Evolutionary conservation across 2,797 vertebrate species (phyloP).

Genomic region (Phataginus tetradactyla): DNA sequence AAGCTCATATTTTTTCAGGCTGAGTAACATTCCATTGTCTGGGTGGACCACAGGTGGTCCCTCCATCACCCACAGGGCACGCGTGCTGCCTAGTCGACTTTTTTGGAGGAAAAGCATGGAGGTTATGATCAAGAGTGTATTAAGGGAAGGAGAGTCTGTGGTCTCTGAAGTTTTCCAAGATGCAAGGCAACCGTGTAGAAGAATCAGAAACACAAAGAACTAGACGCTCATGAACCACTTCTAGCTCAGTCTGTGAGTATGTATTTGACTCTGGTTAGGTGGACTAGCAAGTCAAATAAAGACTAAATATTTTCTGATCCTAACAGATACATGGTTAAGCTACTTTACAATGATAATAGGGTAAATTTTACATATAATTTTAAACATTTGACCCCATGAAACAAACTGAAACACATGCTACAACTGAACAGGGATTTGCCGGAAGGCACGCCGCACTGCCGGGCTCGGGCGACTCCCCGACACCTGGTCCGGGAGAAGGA

Average conservation of each 20-base stretch:
- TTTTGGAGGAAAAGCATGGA: fast-evolving
- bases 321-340: neutral
- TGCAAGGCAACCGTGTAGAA: neutral
- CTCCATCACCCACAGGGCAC: fast-evolving
- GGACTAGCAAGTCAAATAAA: neutral
- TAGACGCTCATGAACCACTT: too few species aligned
- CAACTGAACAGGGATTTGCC: neutral
- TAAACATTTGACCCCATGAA: neutral
- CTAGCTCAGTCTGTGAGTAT: neutral
- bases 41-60: fast-evolving
- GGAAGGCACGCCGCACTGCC: fast-evolving
- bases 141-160: neutral
- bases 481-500: too few species aligned
- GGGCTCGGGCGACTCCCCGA: too few species aligned
- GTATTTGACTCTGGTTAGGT: too few species aligned
- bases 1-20: neutral
- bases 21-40: neutral
- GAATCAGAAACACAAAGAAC: neutral
- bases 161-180: neutral
- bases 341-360: neutral
- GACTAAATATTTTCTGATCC: neutral
- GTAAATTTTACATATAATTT: neutral
- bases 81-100: fast-evolving
- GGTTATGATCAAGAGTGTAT: neutral
- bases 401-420: neutral